Conservation (phyloP, 1,140 invertebrate species). For the Calosoma granatense region DNA sequence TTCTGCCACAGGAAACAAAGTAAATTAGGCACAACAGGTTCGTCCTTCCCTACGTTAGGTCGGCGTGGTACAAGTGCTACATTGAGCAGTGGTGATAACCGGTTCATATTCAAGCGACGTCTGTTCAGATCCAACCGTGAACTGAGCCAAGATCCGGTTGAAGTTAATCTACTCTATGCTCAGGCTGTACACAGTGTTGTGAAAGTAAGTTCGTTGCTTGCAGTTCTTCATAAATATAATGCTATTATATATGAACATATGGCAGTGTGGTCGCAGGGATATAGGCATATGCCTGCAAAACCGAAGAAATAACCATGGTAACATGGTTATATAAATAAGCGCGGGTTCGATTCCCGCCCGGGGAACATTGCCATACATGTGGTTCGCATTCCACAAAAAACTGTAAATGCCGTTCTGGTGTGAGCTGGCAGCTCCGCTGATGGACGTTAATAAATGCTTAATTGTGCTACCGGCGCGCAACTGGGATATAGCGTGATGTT, state of each 20-base stretch:
- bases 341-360: too few species aligned
- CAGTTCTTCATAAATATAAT: not conserved
- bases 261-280: too few species aligned
- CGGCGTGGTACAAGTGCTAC: slow-evolving; percentile 43
- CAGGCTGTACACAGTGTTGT: slow-evolving; percentile 92
- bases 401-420: too few species aligned
- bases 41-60: slow-evolving; percentile 43
- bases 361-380: too few species aligned
- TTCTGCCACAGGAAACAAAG: slow-evolving; percentile 46
- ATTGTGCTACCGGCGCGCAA: too few species aligned
- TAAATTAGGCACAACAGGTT: slow-evolving; percentile 44
- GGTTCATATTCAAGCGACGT: slow-evolving; percentile 86
- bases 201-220: slow-evolving; percentile 54
- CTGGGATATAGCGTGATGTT: too few species aligned
- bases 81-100: slow-evolving; percentile 75
- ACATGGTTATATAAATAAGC: too few species aligned
- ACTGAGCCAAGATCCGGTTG: slow-evolving; percentile 91
- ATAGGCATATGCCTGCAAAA: too few species aligned
- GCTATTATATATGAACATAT: not conserved
- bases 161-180: slow-evolving; percentile 89
- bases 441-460: too few species aligned
- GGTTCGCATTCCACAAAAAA: too few species aligned
- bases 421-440: too few species aligned
- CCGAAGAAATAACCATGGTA: too few species aligned
- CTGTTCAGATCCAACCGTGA: slow-evolving; percentile 80